Conservation (phyloP, 2,888 invertebrate genomes). For the Octodonta nipae region DNA sequence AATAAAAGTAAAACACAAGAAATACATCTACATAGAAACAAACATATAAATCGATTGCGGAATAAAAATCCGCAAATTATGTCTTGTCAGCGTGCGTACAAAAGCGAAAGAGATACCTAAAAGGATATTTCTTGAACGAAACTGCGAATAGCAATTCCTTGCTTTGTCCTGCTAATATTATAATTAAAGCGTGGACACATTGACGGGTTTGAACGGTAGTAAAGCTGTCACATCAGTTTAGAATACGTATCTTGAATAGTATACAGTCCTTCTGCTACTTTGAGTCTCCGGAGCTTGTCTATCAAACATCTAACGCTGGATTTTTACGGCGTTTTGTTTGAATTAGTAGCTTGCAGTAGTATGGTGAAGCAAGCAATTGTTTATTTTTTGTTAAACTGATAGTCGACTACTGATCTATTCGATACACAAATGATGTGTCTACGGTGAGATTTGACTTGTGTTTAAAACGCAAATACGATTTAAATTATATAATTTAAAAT, state of each 20-base stretch:
- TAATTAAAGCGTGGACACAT: conserved; percentile 31
- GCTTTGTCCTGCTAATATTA: conserved; percentile 26
- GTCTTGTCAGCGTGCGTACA: conserved; percentile 23
- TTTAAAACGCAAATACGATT: no score
- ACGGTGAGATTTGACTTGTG: no score
- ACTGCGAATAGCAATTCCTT: no score
- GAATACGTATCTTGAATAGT: conserved; percentile 4
- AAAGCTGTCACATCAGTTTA: conserved; percentile 9
- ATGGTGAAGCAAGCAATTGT: neutral
- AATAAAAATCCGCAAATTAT: conserved; percentile 25
- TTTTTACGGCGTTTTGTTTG: no score
- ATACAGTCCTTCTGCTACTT: conserved; percentile 4
- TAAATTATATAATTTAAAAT: no score
- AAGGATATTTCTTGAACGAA: conserved; percentile 15
- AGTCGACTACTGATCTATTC: neutral
- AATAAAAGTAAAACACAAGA: conserved; percentile 20
- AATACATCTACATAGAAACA: conserved; percentile 23
- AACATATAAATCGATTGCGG: conserved; percentile 21
- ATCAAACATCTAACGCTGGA: conserved; percentile 8
- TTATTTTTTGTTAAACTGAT: neutral
- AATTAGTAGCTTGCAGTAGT: no score
- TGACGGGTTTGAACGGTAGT: conserved; percentile 26
- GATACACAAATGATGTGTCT: neutral
- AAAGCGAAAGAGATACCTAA: conserved; percentile 18
- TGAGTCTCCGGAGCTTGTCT: conserved; percentile 4